Evolutionary conservation across 2,888 invertebrate genomes (phyloP).

Genomic region (Melikaiella ostensackeni): DNA sequence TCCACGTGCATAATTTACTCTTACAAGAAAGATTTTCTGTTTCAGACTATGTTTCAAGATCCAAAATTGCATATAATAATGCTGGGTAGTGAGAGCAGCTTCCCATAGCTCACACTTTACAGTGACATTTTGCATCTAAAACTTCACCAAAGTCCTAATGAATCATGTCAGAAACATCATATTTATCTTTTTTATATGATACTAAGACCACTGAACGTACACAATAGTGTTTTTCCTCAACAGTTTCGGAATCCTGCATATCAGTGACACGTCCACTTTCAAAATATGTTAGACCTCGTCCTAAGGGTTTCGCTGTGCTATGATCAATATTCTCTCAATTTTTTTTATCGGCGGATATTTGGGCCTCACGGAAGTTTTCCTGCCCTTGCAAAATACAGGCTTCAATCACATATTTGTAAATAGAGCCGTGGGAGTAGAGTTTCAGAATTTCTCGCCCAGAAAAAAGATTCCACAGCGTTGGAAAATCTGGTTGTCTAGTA

Average conservation of each 20-base stretch:
- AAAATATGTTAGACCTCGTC: too few relatives aligned
- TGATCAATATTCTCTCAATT: slow-evolving; percentile 22
- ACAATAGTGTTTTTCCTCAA: slow-evolving; percentile 11
- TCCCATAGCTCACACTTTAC: too few relatives aligned
- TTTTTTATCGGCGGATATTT: background rate
- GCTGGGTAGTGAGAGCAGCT: too few relatives aligned
- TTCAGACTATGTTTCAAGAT: background rate
- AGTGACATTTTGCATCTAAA: background rate
- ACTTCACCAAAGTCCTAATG: too few relatives aligned
- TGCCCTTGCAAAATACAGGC: too few relatives aligned
- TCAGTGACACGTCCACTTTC: too few relatives aligned
- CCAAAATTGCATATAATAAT: slow-evolving; percentile 15
- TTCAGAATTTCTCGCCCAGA: too few relatives aligned
- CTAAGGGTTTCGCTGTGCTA: too few relatives aligned
- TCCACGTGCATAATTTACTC: slow-evolving; percentile 16
- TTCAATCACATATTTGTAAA: background rate
- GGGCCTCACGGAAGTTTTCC: background rate
- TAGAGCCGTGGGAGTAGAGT: background rate
- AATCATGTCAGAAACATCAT: slow-evolving; percentile 10
- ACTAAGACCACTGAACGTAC: background rate
- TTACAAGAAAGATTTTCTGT: background rate
- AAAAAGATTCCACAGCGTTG: too few relatives aligned
- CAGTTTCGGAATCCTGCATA: too few relatives aligned
- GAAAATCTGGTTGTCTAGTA: too few relatives aligned
- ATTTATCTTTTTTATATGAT: background rate